These are phyloP conservation scores for Dryoscopus gambensis DNA, from an alignment of 2,113 vertebrate species.

Conservation along the genomic window DNA sequence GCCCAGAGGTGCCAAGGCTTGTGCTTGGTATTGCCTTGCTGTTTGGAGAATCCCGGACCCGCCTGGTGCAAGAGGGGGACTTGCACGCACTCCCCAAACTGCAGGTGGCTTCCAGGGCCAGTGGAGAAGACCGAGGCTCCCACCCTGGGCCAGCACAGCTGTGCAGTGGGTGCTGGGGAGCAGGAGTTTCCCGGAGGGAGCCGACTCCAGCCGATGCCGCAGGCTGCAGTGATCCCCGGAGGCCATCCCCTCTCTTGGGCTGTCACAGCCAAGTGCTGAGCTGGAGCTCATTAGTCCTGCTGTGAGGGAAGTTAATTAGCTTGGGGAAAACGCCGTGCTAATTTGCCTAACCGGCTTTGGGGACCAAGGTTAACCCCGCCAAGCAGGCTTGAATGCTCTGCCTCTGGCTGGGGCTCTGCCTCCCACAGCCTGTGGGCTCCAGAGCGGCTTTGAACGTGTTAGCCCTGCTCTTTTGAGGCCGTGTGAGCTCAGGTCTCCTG, in stretches of 20 bases:
- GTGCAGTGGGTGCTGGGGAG: rapidly evolving
- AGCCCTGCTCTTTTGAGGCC: rapidly evolving
- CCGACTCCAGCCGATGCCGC: rapidly evolving
- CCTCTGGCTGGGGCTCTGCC: neutral
- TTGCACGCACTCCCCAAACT: neutral
- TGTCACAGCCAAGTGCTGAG: neutral
- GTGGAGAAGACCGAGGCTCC: too few species aligned
- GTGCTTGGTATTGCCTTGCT: neutral
- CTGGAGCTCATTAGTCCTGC: slow-evolving; percentile 50
- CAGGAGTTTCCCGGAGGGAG: rapidly evolving
- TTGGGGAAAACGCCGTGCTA: neutral
- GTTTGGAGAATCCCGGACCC: neutral
- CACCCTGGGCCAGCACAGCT: rapidly evolving
- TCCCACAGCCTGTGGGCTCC: neutral
- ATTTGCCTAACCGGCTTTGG: slow-evolving; percentile 57
- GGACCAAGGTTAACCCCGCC: neutral
- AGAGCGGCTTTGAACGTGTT: neutral
- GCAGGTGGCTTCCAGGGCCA: neutral
- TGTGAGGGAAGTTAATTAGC: slow-evolving; percentile 57
- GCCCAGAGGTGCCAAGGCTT: neutral
- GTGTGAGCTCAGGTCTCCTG: neutral
- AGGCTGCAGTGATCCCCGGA: neutral
- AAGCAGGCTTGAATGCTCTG: neutral
- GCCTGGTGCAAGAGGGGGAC: neutral
- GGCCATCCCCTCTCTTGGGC: neutral